These are phyloP conservation scores for Hymenopus coronatus DNA, from an alignment of 2,888 invertebrate genomes.

Conservation along the genomic window DNA sequence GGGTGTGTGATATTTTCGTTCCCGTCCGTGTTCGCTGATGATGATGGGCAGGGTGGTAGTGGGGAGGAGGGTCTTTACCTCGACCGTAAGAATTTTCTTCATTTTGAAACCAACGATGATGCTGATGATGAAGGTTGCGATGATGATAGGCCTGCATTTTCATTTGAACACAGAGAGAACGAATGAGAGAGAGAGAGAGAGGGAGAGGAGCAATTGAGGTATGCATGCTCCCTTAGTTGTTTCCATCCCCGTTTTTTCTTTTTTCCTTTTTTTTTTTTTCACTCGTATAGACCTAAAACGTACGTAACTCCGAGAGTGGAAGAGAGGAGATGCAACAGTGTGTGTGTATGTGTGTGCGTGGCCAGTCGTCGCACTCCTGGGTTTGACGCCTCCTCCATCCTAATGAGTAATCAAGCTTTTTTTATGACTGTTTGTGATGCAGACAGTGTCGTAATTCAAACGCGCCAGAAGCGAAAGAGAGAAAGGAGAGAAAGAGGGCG, in stretches of 20 bases:
- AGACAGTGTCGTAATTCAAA: constrained; percentile 34
- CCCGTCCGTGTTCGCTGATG: not conserved
- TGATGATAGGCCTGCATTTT: constrained; percentile 19
- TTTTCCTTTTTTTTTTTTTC: not conserved
- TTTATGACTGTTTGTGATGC: constrained; percentile 36
- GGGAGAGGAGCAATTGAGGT: constrained; percentile 4
- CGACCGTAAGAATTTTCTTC: constrained; percentile 1
- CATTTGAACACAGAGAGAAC: not conserved
- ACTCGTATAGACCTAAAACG: not conserved
- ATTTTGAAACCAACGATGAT: constrained; percentile 5
- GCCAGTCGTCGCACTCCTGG: not conserved
- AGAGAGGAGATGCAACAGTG: not conserved
- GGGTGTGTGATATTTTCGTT: not conserved
- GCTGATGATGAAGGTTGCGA: not conserved
- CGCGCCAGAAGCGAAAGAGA: constrained; percentile 18
- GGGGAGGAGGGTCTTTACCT: constrained; percentile 1
- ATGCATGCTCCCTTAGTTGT: not conserved
- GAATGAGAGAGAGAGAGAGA: not conserved
- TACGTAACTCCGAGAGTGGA: not conserved
- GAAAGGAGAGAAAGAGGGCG: not conserved
- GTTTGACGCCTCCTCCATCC: constrained; percentile 27
- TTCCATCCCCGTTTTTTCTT: not conserved
- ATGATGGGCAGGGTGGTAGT: not conserved
- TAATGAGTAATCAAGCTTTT: constrained; percentile 35
- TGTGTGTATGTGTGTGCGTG: not conserved